A percentile compares a stretch with the other conserved stretches of the same genome.
These are phyloP conservation scores for mouse (Mus musculus) DNA, from an alignment of 2,113 vertebrate genomes.

Conservation along the genomic window GRCm39 chr17:3381001-3381500, in stretches of 20 bases:
- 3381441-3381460: background rate
- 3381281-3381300: background rate
- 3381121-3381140: background rate
- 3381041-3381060: constrained; percentile 35
- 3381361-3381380: too few relatives aligned
- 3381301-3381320: background rate
- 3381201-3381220: background rate
- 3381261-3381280: background rate
- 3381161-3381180: background rate
- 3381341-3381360: background rate
- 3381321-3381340: background rate
- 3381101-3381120: background rate
- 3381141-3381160: background rate
- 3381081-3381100: background rate
- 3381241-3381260: background rate
- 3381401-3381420: too few relatives aligned
- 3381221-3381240: background rate
- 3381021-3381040: constrained; percentile 25
- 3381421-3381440: background rate
- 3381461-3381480: background rate
- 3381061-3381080: background rate
- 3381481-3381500: rapidly evolving
- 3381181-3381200: background rate
- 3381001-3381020: background rate
- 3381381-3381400: background rate